Conservation (phyloP, 2,888 invertebrate genomes). For the Rhimphoctona megacephalus region DNA sequence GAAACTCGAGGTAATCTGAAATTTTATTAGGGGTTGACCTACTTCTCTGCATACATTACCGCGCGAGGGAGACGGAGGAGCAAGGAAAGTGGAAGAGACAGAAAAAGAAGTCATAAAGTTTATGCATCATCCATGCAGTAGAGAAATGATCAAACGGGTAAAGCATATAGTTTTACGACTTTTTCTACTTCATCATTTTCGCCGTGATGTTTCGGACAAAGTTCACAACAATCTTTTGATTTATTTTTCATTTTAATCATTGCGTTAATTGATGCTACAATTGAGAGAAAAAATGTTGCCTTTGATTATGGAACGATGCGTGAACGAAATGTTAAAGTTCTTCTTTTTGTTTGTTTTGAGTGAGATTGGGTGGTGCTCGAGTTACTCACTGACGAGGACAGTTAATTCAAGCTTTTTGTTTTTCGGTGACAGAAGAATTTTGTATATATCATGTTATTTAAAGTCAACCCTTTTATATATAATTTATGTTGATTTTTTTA, state of each 20-base stretch:
- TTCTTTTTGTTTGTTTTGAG: slow-evolving; percentile 40
- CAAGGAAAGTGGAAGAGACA: neutral
- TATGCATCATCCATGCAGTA: slow-evolving; percentile 19
- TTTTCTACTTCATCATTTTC: neutral
- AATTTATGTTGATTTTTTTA: slow-evolving; percentile 17
- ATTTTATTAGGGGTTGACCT: slow-evolving; percentile 58
- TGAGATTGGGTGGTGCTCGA: slow-evolving; percentile 33
- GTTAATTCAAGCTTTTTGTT: slow-evolving; percentile 66
- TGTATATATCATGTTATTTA: slow-evolving; percentile 31
- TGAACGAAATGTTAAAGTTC: slow-evolving; percentile 11
- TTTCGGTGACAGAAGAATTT: slow-evolving; percentile 51
- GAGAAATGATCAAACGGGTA: slow-evolving; percentile 44
- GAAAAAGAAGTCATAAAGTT: slow-evolving; percentile 3
- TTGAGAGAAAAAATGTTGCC: slow-evolving; percentile 7
- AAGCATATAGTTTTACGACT: slow-evolving; percentile 15
- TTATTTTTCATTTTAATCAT: neutral
- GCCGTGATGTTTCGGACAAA: neutral
- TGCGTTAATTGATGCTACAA: slow-evolving; percentile 18
- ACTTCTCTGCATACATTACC: slow-evolving; percentile 48
- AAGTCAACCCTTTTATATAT: slow-evolving; percentile 28
- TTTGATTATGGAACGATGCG: slow-evolving; percentile 12
- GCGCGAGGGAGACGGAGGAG: neutral
- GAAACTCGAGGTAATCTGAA: slow-evolving; percentile 58
- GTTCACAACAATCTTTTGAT: neutral
- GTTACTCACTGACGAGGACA: slow-evolving; percentile 52